These are phyloP conservation scores for Mormyrops attenuatus DNA, from an alignment of 2,797 vertebrate species.

Conservation along the genomic window DNA sequence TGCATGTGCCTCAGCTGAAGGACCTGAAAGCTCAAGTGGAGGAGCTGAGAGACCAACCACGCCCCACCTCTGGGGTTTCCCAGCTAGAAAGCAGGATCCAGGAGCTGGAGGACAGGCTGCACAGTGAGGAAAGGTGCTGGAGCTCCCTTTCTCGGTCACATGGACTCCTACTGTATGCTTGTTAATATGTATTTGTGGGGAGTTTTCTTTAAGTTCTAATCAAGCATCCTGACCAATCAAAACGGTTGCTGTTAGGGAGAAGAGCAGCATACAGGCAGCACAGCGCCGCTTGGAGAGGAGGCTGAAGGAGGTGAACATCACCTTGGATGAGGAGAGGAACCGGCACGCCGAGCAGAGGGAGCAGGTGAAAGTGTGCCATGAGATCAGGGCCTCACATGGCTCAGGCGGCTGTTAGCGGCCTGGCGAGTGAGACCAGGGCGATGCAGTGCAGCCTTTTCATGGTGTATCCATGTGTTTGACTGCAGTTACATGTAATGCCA, in stretches of 20 bases:
- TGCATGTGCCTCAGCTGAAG: conserved; percentile 64
- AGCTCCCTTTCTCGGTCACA: background rate
- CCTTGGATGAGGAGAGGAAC: conserved; percentile 81
- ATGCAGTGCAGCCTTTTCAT: background rate
- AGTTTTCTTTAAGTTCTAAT: background rate
- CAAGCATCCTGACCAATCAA: background rate
- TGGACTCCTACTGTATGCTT: background rate
- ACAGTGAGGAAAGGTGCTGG: conserved; percentile 75
- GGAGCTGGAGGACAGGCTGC: conserved; percentile 80
- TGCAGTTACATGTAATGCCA: background rate
- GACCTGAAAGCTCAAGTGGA: conserved; percentile 79
- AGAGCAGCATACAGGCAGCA: conserved; percentile 67
- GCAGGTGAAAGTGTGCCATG: conserved; percentile 59
- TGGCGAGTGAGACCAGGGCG: background rate
- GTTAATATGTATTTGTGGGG: background rate
- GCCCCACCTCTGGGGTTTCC: conserved; percentile 59
- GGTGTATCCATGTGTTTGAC: background rate
- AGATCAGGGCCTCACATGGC: background rate
- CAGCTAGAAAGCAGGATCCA: conserved; percentile 78
- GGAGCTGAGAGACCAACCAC: conserved; percentile 71
- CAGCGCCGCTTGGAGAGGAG: conserved; percentile 81
- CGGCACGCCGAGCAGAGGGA: conserved; percentile 83
- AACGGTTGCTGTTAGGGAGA: conserved; percentile 66
- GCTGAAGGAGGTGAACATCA: conserved; percentile 83
- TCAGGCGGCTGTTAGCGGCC: background rate